Conservation (phyloP, 2,113 vertebrate genomes). For the Oriolus oriolus region DNA sequence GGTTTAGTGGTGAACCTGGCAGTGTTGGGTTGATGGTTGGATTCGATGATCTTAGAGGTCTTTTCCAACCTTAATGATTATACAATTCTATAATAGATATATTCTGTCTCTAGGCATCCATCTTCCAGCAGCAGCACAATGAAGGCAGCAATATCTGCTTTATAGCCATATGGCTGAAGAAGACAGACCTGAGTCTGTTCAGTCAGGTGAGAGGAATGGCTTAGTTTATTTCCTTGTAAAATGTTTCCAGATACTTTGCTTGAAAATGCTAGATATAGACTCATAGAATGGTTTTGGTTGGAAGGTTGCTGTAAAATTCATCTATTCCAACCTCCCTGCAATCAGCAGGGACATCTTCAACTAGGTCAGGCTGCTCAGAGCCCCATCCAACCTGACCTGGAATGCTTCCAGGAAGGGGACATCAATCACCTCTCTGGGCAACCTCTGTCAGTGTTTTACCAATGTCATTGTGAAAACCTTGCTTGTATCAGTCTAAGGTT, state of each 20-base stretch:
- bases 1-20: not conserved
- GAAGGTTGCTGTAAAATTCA: not conserved
- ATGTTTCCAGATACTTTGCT: not conserved
- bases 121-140: not conserved
- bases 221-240: not conserved
- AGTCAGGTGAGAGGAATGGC: not conserved
- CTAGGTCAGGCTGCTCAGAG: not conserved
- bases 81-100: accelerated
- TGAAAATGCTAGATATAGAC: not conserved
- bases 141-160: not conserved
- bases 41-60: accelerated
- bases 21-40: not conserved
- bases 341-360: not conserved
- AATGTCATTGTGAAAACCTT: not conserved
- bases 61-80: not conserved
- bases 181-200: not conserved
- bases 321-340: not conserved
- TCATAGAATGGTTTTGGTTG: not conserved
- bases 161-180: not conserved
- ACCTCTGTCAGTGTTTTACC: not conserved
- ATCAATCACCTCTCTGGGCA: not conserved
- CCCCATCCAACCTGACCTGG: not conserved
- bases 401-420: not conserved
- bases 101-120: not conserved
- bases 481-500: not conserved